These are phyloP conservation scores for Mormyrus lacerda DNA, from an alignment of 2,113 vertebrate genomes.

Conservation along the genomic window DNA sequence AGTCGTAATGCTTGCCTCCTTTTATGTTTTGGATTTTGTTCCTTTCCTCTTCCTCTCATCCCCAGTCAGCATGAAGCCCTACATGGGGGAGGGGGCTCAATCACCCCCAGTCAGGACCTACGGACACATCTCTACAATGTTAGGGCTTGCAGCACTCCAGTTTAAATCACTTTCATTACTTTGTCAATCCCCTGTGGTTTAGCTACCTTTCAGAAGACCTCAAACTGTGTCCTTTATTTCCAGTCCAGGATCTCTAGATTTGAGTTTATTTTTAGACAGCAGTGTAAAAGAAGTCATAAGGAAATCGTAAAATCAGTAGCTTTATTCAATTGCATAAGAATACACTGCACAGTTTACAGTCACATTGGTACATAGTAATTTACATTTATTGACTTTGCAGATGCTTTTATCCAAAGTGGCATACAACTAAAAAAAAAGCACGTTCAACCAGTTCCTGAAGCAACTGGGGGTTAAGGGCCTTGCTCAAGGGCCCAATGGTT, in stretches of 20 bases:
- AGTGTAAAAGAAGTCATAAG: not conserved
- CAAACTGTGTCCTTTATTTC: not conserved
- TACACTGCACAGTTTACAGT: not conserved
- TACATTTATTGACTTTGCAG: not conserved
- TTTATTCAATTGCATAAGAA: not conserved
- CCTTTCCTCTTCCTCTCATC: not conserved
- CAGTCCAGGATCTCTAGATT: not conserved
- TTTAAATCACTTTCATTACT: constrained; percentile 7
- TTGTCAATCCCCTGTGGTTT: not conserved
- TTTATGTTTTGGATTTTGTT: not conserved
- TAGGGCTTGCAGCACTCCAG: not conserved
- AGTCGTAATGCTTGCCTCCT: not conserved
- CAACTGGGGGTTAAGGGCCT: not conserved
- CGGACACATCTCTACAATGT: not conserved
- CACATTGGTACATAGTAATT: not conserved
- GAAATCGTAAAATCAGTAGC: not conserved
- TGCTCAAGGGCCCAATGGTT: not conserved
- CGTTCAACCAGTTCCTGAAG: not conserved
- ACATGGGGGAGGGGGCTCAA: not conserved
- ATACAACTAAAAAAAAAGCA: not conserved
- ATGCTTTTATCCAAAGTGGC: not conserved
- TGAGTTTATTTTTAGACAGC: not conserved
- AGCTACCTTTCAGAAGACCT: not conserved
- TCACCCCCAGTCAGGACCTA: not conserved
- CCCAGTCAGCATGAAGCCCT: not conserved